A percentile compares a stretch with the other conserved stretches of the same genome.
Conservation (phyloP, 1,140 invertebrate species). For the Eurosta solidaginis region DNA sequence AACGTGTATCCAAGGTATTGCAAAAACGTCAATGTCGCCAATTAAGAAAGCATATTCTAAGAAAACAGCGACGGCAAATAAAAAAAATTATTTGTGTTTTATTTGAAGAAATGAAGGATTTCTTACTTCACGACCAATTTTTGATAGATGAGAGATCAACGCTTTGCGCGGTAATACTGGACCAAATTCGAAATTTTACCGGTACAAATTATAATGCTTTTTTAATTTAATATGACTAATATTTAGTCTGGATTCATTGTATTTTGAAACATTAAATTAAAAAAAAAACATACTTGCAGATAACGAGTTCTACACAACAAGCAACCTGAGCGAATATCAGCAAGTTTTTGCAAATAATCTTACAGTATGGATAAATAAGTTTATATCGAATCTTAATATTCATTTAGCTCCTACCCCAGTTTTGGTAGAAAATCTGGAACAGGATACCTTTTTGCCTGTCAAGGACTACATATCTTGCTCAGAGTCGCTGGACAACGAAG, state of each 20-base stretch:
- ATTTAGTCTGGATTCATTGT: neutral
- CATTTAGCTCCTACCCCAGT: conserved; percentile 42
- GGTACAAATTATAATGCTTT: too few species aligned
- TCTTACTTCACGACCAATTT: conserved; percentile 53
- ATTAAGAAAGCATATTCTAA: conserved; percentile 44
- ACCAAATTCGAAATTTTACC: conserved; percentile 51
- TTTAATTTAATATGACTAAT: neutral
- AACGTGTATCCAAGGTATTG: conserved; percentile 37
- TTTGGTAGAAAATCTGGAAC: conserved; percentile 34
- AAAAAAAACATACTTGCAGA: too few species aligned
- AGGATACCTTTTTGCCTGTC: conserved; percentile 48
- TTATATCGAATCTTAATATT: conserved; percentile 55
- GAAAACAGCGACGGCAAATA: conserved; percentile 51
- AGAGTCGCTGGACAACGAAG: conserved; percentile 37
- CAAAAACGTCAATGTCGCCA: conserved; percentile 42
- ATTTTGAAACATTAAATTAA: too few species aligned
- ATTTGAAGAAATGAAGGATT: conserved; percentile 57
- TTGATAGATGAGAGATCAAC: conserved; percentile 51
- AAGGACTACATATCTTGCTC: conserved; percentile 49
- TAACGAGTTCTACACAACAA: conserved; percentile 54
- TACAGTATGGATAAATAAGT: conserved; percentile 58
- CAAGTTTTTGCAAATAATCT: conserved; percentile 52
- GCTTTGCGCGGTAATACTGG: conserved; percentile 47
- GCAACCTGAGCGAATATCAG: conserved; percentile 51
- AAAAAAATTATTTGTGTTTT: conserved; percentile 52